Conservation (phyloP, 2,113 vertebrate genomes). For the Ammodytes dubius region DNA sequence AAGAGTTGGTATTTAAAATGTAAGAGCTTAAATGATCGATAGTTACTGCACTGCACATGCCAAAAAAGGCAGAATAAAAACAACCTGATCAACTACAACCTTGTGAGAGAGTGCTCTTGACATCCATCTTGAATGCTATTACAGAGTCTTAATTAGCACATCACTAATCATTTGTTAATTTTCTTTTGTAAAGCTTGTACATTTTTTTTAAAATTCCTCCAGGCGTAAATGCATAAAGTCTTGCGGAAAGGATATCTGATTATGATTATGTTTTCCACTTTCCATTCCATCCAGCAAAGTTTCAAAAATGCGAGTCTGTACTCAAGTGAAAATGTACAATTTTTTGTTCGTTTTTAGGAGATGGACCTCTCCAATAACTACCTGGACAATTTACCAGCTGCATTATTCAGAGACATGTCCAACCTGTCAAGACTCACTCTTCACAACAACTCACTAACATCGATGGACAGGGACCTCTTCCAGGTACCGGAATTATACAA, state of each 20-base stretch:
- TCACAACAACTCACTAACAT: slow-evolving; percentile 96
- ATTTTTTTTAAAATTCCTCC: neutral
- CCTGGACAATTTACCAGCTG: slow-evolving; percentile 92
- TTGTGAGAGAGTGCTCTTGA: neutral
- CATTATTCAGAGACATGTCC: slow-evolving; percentile 90
- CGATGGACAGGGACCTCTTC: slow-evolving; percentile 92
- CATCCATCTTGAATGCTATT: neutral
- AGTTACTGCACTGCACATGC: neutral
- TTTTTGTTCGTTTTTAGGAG: slow-evolving; percentile 61
- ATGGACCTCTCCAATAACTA: slow-evolving; percentile 99
- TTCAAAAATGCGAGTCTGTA: neutral
- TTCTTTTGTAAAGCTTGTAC: neutral
- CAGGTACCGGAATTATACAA: slow-evolving; percentile 71
- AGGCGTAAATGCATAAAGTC: neutral
- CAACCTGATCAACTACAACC: slow-evolving; percentile 9
- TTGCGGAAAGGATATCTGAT: neutral
- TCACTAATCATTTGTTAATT: neutral
- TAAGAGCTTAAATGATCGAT: neutral
- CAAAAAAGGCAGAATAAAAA: neutral
- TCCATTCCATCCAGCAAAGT: neutral
- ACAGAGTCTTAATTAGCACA: neutral
- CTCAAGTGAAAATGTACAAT: neutral
- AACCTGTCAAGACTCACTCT: slow-evolving; percentile 94
- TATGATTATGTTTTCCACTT: neutral
- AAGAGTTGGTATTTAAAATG: slow-evolving; percentile 15